phyloP scores from a whole-genome alignment of 2,797 vertebrate genomes.

The Phrynocephalus vlangalii region DNA sequence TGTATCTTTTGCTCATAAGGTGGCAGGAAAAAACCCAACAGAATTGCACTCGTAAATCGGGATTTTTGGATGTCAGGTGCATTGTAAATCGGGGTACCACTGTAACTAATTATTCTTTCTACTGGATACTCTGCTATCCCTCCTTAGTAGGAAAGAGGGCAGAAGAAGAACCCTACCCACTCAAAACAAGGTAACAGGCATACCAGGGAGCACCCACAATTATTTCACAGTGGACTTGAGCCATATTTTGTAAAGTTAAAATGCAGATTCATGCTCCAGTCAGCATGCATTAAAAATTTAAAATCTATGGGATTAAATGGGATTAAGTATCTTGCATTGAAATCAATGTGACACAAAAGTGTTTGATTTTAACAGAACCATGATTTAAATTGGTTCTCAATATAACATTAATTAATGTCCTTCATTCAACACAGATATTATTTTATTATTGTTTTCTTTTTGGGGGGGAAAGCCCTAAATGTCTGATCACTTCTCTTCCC shows the following conservation, averaged over 20 bases:
- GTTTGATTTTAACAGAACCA: neutral
- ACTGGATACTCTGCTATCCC: neutral
- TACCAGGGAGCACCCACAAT: neutral
- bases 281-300: neutral
- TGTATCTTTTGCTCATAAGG: too few species aligned
- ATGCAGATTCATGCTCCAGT: neutral
- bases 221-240: neutral
- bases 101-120: neutral
- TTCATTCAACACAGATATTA: too few species aligned
- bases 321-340: conserved; percentile 23
- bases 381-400: neutral
- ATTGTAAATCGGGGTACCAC: too few species aligned
- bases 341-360: neutral
- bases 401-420: neutral
- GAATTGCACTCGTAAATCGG: too few species aligned
- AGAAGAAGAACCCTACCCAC: neutral
- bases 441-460: too few species aligned
- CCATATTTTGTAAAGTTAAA: neutral
- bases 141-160: neutral
- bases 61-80: too few species aligned
- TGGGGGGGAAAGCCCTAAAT: too few species aligned
- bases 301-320: neutral
- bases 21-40: too few species aligned
- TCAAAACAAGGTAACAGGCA: neutral
- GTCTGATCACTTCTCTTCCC: neutral